Base-by-base conservation (phyloP, 2,888 invertebrate species). In the Philhelius pedissequus region DNA sequence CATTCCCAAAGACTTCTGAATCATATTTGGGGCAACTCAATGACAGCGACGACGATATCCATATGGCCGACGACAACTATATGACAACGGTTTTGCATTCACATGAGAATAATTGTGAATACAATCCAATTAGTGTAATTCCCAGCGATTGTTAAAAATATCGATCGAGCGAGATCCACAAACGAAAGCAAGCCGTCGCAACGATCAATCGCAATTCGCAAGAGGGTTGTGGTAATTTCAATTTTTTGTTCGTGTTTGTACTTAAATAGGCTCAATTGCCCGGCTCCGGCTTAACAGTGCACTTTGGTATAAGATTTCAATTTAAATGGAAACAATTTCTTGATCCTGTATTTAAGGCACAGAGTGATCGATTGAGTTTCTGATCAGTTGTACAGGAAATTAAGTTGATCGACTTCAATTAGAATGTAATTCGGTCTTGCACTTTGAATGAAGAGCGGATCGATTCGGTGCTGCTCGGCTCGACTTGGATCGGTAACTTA, bases 71-170 rank as follows among this genome's bases (percentile, higher is more conserved):
- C 58, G 70, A 18, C 66, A 9, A 3, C 7, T 18, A 8, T n/a
- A 68, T 43, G 15, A 38, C 45, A 58, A 40, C 40, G 48, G 54
- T 80, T 84, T 84, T 84, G 84, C 84, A 84, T 84, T 80, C 80
- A 70, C 75, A 71, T 80, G 48, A 48, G 64, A 48, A 64, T 58
- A 58, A 58, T 30, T 48, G 80, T 80, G 80, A 80, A 80, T 76
- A 71, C 80, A 80, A 84, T 80, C 84, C 84, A 84, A 84, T 84
- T 84, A 84, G 80, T 80, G 80, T 84, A 80, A 80, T 84, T 84
- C 80, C 75, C 84, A 84, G 75, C 75, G 75, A 84, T 84, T 84
- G 84, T 84, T 84, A 80, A 76, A 71, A 76, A 71, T 71, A 71
- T 58, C 69, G 80, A 80, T 76, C 66, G 48, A 20, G 7, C 35